phyloP scores from a whole-genome alignment of 2,113 vertebrate species.

The Thunnus maccoyii region DNA sequence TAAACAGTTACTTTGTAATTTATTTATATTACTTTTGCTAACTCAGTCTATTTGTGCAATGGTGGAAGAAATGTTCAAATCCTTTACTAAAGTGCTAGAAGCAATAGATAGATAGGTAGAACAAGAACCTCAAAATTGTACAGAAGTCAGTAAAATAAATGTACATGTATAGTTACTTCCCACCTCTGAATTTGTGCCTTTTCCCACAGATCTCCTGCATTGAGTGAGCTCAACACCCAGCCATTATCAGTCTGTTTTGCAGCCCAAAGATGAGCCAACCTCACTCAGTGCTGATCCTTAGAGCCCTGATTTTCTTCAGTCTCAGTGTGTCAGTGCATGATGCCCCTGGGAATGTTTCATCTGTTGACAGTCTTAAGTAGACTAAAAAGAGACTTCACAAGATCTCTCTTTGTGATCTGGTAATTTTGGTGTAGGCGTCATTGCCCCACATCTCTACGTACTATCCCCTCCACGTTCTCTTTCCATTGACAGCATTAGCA shows the following conservation, averaged over 20 bases:
- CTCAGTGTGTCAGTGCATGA: constrained; percentile 1
- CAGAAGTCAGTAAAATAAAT: not conserved
- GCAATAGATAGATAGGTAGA: too few relatives aligned
- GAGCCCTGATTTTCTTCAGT: not conserved
- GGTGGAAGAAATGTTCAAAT: too few relatives aligned
- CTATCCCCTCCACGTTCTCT: not conserved
- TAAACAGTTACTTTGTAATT: constrained; percentile 20
- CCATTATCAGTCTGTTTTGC: constrained; percentile 5
- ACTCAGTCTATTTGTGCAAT: not conserved
- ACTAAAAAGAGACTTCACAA: not conserved
- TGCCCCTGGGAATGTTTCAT: constrained; percentile 19
- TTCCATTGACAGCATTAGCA: not conserved
- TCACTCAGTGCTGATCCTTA: constrained; percentile 1
- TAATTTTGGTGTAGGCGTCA: not conserved
- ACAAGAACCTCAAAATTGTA: not conserved
- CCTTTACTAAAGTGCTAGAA: too few relatives aligned
- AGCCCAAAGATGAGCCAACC: constrained; percentile 11
- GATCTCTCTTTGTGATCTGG: not conserved
- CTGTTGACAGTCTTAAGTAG: constrained; percentile 9
- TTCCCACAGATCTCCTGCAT: not conserved
- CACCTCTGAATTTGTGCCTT: not conserved
- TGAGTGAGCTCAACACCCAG: not conserved
- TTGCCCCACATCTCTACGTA: not conserved
- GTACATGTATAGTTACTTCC: not conserved
- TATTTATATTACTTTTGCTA: not conserved